A percentile compares a stretch with the other conserved stretches of the same genome.
Evolutionary conservation across 2,113 vertebrate species (phyloP).

Genomic region (Tiliqua scincoides): DNA sequence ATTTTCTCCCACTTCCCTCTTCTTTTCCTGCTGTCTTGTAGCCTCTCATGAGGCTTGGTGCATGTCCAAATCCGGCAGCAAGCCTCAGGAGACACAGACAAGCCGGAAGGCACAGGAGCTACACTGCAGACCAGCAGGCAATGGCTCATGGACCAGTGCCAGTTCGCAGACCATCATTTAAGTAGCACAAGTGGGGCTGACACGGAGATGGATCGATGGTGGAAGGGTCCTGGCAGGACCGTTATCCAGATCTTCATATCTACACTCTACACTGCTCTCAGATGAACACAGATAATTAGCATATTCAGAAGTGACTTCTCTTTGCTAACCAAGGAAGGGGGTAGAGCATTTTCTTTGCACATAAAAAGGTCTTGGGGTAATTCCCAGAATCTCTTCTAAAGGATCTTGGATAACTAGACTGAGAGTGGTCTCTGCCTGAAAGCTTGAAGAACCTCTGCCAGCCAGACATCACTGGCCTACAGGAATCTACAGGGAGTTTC

Average conservation of each 20-base stretch:
- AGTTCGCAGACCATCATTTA: too few species aligned
- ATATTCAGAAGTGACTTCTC: neutral
- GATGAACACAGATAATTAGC: neutral
- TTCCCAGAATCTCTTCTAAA: neutral
- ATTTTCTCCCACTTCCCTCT: too few species aligned
- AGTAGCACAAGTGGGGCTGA: too few species aligned
- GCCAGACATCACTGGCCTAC: neutral
- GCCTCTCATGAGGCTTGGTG: too few species aligned
- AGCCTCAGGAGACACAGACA: too few species aligned
- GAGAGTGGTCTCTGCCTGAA: neutral
- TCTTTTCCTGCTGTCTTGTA: too few species aligned
- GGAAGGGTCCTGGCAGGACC: neutral
- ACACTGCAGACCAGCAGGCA: too few species aligned
- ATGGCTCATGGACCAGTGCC: too few species aligned
- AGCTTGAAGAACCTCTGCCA: neutral
- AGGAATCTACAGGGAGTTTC: neutral
- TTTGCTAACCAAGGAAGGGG: neutral
- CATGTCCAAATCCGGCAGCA: too few species aligned
- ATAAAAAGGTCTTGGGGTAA: neutral
- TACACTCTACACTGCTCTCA: neutral
- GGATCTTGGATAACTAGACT: neutral
- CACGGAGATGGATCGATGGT: too few species aligned
- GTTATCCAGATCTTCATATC: neutral
- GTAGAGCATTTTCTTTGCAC: neutral
- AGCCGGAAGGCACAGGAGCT: too few species aligned